Base-by-base conservation (phyloP, 35 echinoderm and acorn worm genomes). In the Heliocidaris tuberculata region DNA sequence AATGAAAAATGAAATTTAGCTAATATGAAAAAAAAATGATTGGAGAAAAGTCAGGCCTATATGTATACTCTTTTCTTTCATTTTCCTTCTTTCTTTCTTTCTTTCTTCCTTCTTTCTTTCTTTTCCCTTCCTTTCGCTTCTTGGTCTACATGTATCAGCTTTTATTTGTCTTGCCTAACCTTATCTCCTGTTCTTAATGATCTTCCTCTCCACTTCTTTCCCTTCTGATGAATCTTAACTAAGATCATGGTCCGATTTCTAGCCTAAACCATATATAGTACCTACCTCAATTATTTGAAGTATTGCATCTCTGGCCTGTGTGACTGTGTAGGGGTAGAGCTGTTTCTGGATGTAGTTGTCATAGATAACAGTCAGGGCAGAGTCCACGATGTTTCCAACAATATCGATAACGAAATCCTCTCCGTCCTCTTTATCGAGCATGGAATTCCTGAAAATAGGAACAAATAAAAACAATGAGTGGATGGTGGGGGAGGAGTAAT, bases 341-440 rank as follows among this genome's bases (percentile, higher is more conserved):
- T 99, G 98, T 86, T 96, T 97, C 86, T 99, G 96, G 85, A 99
- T 99, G 85, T 99, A 99, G 89, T 97, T 97, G 59, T 97, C 97
- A 94, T 99, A 97, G 71, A 99, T 99, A 85, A 97, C 95, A 94
- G 96, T 94, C 7, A 99, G 61, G 31, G 98, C 97, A 42, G 97
- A 97, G 86, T 99, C 95, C 0, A 99, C 97, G 21, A 97, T 96
- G 35, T 97, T 97, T n/a, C 92, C 94, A 93, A 99, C 98, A 93
- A 99, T 96, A 96, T 99, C 98, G 9, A 99, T 94, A 86, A 97
- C 90, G 90, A 97, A 99, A 21, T 99, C 98, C 91, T 99, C 98
- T n/a, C 98, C 97, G 70, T 99, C 96, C 61, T 99, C 98, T 93
- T 96, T 99, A 49, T 97, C 98, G 15, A 99, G 86, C 49, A 99